Evolutionary conservation across 2,888 invertebrate genomes (phyloP).

Genomic region (Drosophila greeni): DNA sequence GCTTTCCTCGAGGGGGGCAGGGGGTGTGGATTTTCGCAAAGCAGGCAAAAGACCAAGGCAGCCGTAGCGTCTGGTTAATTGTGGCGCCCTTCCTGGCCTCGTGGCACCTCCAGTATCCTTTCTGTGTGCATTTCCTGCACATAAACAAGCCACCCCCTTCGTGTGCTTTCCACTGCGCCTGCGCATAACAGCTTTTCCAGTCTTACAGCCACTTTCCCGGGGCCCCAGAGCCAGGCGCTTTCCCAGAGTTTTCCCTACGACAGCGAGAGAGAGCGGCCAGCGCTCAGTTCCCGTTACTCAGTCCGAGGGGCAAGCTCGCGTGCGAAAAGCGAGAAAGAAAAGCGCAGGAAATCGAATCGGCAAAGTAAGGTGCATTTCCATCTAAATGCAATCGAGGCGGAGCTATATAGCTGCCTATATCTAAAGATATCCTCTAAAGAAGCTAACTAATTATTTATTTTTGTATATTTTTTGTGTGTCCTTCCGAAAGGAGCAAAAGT

Average conservation of each 20-base stretch:
- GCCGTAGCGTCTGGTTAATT: slow-evolving; percentile 55
- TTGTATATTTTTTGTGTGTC: slow-evolving; percentile 8
- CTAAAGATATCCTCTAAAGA: background rate
- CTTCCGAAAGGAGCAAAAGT: background rate
- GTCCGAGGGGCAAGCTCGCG: slow-evolving; percentile 70
- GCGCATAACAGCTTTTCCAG: slow-evolving; percentile 21
- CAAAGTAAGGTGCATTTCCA: slow-evolving; percentile 10
- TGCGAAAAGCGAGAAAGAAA: slow-evolving; percentile 27
- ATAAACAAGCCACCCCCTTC: slow-evolving; percentile 54
- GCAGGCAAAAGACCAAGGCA: slow-evolving; percentile 56
- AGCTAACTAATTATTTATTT: background rate
- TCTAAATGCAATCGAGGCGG: background rate
- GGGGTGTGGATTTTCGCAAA: background rate
- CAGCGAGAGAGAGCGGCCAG: slow-evolving; percentile 3
- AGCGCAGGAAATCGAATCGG: slow-evolving; percentile 30
- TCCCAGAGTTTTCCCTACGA: slow-evolving; percentile 28
- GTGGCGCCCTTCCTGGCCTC: slow-evolving; percentile 62
- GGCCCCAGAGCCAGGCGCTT: slow-evolving; percentile 17
- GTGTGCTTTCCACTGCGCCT: background rate
- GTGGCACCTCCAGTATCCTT: slow-evolving; percentile 50
- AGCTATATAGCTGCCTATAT: background rate
- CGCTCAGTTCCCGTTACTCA: slow-evolving; percentile 53
- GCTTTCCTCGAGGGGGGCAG: background rate
- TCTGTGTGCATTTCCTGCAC: slow-evolving; percentile 64
- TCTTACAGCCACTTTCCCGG: slow-evolving; percentile 18